Evolutionary conservation across 2,113 vertebrate genomes (phyloP), one percentile per base, ranked within the genome.

Genomic region (Centropristis striata): DNA sequence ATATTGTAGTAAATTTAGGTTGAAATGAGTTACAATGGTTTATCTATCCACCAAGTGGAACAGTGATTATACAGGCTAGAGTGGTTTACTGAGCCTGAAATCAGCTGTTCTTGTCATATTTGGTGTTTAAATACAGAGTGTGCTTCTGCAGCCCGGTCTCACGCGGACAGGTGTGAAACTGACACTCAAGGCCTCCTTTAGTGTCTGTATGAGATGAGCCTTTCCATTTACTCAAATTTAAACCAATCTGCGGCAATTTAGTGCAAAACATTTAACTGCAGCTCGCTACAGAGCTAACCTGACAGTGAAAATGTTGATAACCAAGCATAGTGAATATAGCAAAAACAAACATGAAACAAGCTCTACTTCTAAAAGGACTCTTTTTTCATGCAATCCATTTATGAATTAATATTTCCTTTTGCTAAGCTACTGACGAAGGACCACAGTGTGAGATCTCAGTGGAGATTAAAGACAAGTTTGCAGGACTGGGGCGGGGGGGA

Each of bases 391-490:
- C 28, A 23, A 69, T 50, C 37, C 23, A 69, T 50, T 78, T 41
- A 69, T 1, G 66, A 66, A 75, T 54, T 0, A 25, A 41, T 57
- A 16, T 67, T 75, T 76, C 32, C 51, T 32, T 57, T 63, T 63
- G 21, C 23, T 47, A n/a, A 28, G 25, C 25, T 27, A 16, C 70
- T 63, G 44, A 50, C 39, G 64, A 49, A 27, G 36, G 36, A 23
- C 58, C 47, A 55, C 6, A 25, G 47, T 10, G 25, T 4, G n/a
- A 54, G 37, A 84, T 74, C 66, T 80, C 60, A 50, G 46, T 50
- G 50, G 12, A 71, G 78, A 83, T 86, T 51, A 63, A 78, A 83
- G 61, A 58, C 21, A 41, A 9, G 27, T 67, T 69, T 69, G 46
- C 59, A 74, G 63, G 60, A 54, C 39, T 27, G 47, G 6, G 23